phyloP scores from a whole-genome alignment of 2,888 invertebrate species.

The Caenorhabditis sp. region DNA sequence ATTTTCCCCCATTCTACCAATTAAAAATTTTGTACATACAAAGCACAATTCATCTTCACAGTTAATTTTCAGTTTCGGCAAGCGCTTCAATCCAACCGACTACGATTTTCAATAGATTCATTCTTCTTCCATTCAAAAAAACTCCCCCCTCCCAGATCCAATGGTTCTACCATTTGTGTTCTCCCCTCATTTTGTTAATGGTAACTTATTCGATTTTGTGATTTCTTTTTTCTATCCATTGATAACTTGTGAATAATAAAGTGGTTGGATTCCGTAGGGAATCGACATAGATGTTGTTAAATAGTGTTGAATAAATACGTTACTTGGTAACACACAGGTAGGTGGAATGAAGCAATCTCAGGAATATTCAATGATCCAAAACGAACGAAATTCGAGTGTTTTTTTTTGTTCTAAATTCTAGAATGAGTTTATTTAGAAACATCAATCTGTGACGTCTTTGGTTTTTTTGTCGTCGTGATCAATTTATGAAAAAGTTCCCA shows the following conservation, averaged over 20 bases:
- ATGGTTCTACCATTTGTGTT: not conserved
- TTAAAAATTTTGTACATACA: not conserved
- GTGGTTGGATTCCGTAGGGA: conserved; percentile 30
- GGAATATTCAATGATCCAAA: not conserved
- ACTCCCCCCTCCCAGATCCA: not conserved
- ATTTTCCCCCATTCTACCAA: not conserved
- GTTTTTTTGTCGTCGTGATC: no score
- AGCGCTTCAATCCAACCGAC: conserved; percentile 46
- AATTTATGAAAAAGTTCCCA: no score
- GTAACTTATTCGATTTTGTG: conserved; percentile 7
- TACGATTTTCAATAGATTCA: conserved; percentile 35
- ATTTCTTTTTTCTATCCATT: no score
- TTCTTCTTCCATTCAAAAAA: not conserved
- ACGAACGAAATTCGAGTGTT: not conserved
- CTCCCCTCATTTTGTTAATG: conserved; percentile 1
- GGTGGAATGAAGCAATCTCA: no score
- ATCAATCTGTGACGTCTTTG: no score
- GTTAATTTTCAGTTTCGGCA: conserved; percentile 43
- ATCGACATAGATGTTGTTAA: conserved; percentile 1
- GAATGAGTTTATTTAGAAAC: no score
- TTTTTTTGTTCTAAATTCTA: no score
- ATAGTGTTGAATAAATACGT: not conserved
- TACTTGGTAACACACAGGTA: no score
- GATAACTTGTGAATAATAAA: conserved; percentile 24
- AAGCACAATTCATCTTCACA: not conserved